Conservation (phyloP, 2,888 invertebrate genomes). For the Caenorhabditis doughertyi region DNA sequence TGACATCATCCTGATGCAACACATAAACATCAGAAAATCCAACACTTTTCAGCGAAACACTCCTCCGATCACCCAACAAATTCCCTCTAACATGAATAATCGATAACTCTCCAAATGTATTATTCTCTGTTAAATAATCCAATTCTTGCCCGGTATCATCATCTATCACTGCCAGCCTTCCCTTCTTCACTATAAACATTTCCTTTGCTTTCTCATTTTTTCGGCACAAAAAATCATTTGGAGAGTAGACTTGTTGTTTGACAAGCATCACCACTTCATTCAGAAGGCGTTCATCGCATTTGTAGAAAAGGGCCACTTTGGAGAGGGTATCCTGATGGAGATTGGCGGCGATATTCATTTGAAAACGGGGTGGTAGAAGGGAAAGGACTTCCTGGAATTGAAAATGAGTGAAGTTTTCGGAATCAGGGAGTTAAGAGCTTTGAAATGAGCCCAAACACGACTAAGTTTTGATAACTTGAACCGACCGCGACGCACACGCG, state of each 20-base stretch:
- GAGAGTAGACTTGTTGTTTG: slow-evolving; percentile 78
- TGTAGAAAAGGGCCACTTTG: slow-evolving; percentile 70
- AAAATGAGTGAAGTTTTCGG: background rate
- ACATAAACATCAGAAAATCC: slow-evolving; percentile 80
- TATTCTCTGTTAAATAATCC: slow-evolving; percentile 70
- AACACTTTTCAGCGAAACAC: slow-evolving; percentile 53
- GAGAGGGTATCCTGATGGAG: slow-evolving; percentile 71
- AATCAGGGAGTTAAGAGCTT: background rate
- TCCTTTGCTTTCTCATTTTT: slow-evolving; percentile 77
- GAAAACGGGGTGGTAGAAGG: slow-evolving; percentile 76
- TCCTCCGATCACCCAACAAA: slow-evolving; percentile 55
- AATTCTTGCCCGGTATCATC: slow-evolving; percentile 40
- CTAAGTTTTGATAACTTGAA: background rate
- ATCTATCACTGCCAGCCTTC: background rate
- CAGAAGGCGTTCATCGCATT: slow-evolving; percentile 76
- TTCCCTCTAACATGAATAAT: slow-evolving; percentile 72
- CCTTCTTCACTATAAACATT: slow-evolving; percentile 71
- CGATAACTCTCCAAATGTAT: slow-evolving; percentile 78
- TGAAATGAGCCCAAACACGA: no score
- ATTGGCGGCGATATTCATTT: slow-evolving; percentile 70
- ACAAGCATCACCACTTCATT: slow-evolving; percentile 78
- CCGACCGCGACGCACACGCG: background rate
- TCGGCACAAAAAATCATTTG: slow-evolving; percentile 78
- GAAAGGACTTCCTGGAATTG: slow-evolving; percentile 72
- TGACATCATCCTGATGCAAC: slow-evolving; percentile 77